Conservation (phyloP, 1,140 invertebrate genomes). For the Lordiphosa clarofinis region DNA sequence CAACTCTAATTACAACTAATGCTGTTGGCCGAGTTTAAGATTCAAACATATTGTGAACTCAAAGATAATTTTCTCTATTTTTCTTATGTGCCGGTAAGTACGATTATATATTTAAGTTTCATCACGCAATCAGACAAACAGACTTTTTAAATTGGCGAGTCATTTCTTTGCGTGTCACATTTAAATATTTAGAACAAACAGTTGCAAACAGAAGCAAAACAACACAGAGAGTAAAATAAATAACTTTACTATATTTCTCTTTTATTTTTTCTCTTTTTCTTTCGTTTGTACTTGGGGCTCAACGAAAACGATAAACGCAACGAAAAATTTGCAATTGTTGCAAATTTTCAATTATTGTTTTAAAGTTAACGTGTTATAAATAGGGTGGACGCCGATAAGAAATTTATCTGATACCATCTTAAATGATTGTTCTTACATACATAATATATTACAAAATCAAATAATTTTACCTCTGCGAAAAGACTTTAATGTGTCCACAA, state of each 20-base stretch:
- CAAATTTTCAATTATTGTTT: slow-evolving; percentile 63
- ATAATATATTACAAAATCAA: too few relatives aligned
- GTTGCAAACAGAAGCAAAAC: slow-evolving; percentile 13
- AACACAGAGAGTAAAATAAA: slow-evolving; percentile 7
- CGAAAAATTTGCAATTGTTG: slow-evolving; percentile 51
- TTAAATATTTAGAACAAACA: slow-evolving; percentile 24
- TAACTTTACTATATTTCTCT: slow-evolving; percentile 5
- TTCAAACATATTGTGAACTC: slow-evolving; percentile 41
- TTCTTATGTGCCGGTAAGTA: slow-evolving; percentile 10
- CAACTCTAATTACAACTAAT: too few relatives aligned
- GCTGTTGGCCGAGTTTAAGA: slow-evolving; percentile 1
- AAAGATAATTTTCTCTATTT: slow-evolving; percentile 39
- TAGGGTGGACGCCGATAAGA: too few relatives aligned
- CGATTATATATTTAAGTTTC: slow-evolving; percentile 37
- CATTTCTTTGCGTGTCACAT: slow-evolving; percentile 41
- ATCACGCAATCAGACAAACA: background rate
- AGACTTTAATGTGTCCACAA: too few relatives aligned
- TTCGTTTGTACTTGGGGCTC: too few relatives aligned
- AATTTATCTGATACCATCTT: too few relatives aligned
- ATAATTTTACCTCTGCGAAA: too few relatives aligned
- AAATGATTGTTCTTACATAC: too few relatives aligned
- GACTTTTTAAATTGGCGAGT: slow-evolving; percentile 3
- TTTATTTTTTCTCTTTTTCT: slow-evolving; percentile 27
- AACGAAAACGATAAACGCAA: too few relatives aligned
- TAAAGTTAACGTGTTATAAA: slow-evolving; percentile 54